Conservation (phyloP, 2,113 vertebrate genomes). For the Alces alces region DNA sequence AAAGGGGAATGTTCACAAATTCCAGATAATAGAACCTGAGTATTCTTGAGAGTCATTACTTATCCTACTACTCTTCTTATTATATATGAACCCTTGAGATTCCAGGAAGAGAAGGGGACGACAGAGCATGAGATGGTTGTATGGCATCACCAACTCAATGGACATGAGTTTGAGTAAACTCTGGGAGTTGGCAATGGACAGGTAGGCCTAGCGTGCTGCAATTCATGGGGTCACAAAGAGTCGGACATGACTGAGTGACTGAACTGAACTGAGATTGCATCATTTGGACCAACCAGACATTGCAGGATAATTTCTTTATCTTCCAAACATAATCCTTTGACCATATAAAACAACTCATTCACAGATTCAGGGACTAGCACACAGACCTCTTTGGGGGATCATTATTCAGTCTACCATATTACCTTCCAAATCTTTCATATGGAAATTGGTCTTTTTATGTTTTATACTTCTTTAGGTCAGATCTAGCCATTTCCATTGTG, state of each 20-base stretch:
- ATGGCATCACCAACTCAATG: not conserved
- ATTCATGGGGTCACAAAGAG: not conserved
- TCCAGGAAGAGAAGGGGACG: not conserved
- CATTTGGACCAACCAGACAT: not conserved
- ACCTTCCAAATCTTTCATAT: not conserved
- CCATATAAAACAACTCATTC: not conserved
- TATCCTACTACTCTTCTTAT: not conserved
- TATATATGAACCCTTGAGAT: not conserved
- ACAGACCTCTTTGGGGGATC: not conserved
- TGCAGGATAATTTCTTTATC: not conserved
- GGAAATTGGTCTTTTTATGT: not conserved
- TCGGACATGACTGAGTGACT: not conserved
- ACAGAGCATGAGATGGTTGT: not conserved
- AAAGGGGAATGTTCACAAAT: not conserved
- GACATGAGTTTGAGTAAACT: not conserved
- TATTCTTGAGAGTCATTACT: not conserved
- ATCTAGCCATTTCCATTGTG: not conserved
- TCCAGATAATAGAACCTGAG: not conserved
- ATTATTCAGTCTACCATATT: not conserved
- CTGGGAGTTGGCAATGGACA: accelerated
- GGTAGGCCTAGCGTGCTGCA: not conserved
- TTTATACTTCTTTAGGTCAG: not conserved
- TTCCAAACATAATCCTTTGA: not conserved
- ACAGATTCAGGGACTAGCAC: not conserved
- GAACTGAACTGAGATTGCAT: not conserved